These are phyloP conservation scores for Steinernema hermaphroditum DNA, from an alignment of 2,888 invertebrate genomes.

Conservation along the genomic window DNA sequence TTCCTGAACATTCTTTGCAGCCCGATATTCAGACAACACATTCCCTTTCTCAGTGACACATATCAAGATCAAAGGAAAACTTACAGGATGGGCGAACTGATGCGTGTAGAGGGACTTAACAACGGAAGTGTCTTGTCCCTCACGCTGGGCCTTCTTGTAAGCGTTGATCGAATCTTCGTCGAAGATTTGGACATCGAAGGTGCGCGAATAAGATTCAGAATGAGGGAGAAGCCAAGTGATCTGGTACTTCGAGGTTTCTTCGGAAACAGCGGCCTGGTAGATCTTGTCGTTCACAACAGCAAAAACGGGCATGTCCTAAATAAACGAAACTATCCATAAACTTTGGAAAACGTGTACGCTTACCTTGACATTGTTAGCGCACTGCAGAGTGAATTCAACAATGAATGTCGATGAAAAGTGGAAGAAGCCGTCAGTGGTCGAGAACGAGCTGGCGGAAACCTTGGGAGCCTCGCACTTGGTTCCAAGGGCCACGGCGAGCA, in stretches of 20 bases:
- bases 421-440: conserved; percentile 88
- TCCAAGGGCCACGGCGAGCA: conserved; percentile 26
- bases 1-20: no score
- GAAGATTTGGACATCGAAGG: conserved; percentile 79
- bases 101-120: conserved; percentile 78
- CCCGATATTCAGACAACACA: no score
- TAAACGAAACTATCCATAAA: conserved; percentile 27
- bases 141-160: conserved; percentile 74
- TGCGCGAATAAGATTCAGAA: conserved; percentile 80
- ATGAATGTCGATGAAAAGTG: conserved; percentile 87
- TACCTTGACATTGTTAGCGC: conserved; percentile 71
- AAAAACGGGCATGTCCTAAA: conserved; percentile 76
- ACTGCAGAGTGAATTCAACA: conserved; percentile 84
- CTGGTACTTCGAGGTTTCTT: conserved; percentile 78
- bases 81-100: conserved; percentile 74
- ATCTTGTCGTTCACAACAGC: conserved; percentile 85
- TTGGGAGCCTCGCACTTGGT: conserved; percentile 68
- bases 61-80: no score
- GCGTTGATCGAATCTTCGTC: conserved; percentile 90
- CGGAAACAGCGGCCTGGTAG: conserved; percentile 80
- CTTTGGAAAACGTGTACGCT: no score
- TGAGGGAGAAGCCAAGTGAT: conserved; percentile 91
- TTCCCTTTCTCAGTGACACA: no score
- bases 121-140: conserved; percentile 74
- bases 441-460: conserved; percentile 78